Evolutionary conservation across 2,113 vertebrate genomes (phyloP).

Genomic region (Syrmaticus mikado): DNA sequence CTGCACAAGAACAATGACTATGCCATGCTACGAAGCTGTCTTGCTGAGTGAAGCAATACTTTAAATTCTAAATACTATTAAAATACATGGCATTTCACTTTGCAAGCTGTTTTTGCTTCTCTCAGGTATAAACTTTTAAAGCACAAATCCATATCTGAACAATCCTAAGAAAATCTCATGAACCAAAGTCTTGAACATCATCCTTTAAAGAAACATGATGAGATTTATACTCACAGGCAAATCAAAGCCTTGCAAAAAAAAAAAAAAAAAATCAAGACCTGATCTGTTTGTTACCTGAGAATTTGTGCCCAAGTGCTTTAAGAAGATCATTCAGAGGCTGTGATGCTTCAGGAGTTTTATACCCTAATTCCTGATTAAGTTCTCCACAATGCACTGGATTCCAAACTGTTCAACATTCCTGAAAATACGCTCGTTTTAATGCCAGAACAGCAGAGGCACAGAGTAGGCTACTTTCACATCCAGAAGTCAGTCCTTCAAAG

Average conservation of each 20-base stretch:
- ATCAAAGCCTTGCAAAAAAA: neutral
- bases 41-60: neutral
- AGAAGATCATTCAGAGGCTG: neutral
- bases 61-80: neutral
- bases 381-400: neutral
- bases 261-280: neutral
- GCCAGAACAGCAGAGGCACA: neutral
- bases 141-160: neutral
- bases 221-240: neutral
- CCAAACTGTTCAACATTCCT: neutral
- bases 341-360: neutral
- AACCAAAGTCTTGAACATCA: neutral
- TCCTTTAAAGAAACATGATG: neutral
- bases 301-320: neutral
- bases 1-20: neutral
- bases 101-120: neutral
- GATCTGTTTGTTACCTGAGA: neutral
- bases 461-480: neutral
- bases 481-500: neutral
- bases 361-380: neutral
- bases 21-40: neutral
- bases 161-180: neutral
- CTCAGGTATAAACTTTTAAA: neutral
- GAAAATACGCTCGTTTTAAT: neutral
- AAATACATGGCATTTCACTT: neutral